phyloP scores from a whole-genome alignment of 2,113 vertebrate species.

The Symphodus melops region DNA sequence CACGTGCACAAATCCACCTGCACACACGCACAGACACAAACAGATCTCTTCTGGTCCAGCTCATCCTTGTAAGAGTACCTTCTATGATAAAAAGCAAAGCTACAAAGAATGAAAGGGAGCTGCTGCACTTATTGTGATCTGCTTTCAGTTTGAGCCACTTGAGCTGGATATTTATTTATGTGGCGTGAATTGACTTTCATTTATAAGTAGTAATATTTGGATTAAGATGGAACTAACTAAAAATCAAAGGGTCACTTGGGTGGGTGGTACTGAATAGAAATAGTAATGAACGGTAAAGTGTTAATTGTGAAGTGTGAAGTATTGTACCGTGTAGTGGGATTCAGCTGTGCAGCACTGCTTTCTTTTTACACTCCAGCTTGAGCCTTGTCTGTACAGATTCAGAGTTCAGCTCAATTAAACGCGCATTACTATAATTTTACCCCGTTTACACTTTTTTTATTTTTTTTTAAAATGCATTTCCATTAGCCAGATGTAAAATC shows the following conservation, averaged over 20 bases:
- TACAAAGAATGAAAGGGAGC: slow-evolving; percentile 40
- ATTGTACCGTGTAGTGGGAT: slow-evolving; percentile 9
- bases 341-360: background rate
- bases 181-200: slow-evolving; percentile 37
- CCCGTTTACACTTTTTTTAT: background rate
- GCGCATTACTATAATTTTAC: background rate
- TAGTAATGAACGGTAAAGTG: slow-evolving; percentile 19
- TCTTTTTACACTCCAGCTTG: background rate
- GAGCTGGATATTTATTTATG: slow-evolving; percentile 41
- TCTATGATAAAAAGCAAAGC: slow-evolving; percentile 34
- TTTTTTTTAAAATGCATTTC: background rate
- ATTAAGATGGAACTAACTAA: slow-evolving; percentile 18
- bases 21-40: slow-evolving; percentile 44
- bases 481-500: background rate
- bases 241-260: slow-evolving; percentile 14
- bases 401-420: background rate
- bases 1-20: slow-evolving; percentile 39
- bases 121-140: slow-evolving; percentile 28
- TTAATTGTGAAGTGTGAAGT: slow-evolving; percentile 41
- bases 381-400: background rate
- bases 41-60: slow-evolving; percentile 54
- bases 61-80: slow-evolving; percentile 45
- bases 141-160: slow-evolving; percentile 28
- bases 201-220: slow-evolving; percentile 34
- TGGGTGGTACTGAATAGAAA: slow-evolving; percentile 40